phyloP scores from a whole-genome alignment of 2,888 invertebrate genomes.

The Pomacea canaliculata region DNA sequence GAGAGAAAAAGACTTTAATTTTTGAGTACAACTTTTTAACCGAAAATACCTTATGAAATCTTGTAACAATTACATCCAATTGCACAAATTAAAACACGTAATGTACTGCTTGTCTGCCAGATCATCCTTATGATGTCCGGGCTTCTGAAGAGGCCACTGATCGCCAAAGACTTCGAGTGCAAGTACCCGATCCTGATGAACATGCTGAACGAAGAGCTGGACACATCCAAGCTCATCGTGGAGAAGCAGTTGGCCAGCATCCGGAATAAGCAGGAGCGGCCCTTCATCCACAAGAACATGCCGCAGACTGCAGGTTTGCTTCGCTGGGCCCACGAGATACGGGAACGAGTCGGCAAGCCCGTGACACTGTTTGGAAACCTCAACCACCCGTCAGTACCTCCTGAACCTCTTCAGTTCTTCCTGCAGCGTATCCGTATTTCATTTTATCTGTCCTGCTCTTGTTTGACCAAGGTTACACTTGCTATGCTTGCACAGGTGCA shows the following conservation, averaged over 20 bases:
- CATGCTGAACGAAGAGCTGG: slow-evolving; percentile 73
- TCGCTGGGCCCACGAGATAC: slow-evolving; percentile 85
- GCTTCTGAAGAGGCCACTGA: slow-evolving; percentile 87
- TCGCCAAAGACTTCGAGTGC: slow-evolving; percentile 88
- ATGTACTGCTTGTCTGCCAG: slow-evolving; percentile 71
- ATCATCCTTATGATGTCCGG: slow-evolving; percentile 89
- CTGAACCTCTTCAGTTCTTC: neutral
- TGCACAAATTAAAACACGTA: neutral
- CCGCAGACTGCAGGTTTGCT: slow-evolving; percentile 88
- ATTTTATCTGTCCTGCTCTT: too few species aligned
- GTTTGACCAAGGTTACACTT: too few species aligned
- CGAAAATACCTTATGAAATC: neutral
- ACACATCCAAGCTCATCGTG: slow-evolving; percentile 66
- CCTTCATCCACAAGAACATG: slow-evolving; percentile 80
- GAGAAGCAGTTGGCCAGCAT: slow-evolving; percentile 61
- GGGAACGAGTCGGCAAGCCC: slow-evolving; percentile 65
- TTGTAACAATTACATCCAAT: neutral
- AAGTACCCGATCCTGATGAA: slow-evolving; percentile 86
- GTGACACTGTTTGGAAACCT: slow-evolving; percentile 83
- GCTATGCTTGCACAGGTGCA: too few species aligned
- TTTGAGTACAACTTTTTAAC: too few species aligned
- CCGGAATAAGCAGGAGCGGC: slow-evolving; percentile 43
- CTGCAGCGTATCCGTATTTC: neutral
- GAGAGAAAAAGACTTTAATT: too few species aligned
- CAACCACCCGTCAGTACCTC: slow-evolving; percentile 78